phyloP scores from a whole-genome alignment of 2,113 vertebrate genomes.

The Leucopsar rothschildi region DNA sequence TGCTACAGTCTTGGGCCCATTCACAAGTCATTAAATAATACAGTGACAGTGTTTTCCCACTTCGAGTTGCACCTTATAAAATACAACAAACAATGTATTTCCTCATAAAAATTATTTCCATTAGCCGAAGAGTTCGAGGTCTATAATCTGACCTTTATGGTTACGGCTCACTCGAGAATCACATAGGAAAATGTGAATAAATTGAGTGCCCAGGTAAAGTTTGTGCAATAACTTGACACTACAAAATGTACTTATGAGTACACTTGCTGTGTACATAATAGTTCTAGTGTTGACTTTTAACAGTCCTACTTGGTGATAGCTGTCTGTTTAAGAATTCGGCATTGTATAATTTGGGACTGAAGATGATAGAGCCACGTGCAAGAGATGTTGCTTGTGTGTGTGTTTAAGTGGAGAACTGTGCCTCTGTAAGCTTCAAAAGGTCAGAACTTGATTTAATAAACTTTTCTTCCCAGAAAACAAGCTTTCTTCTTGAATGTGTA shows the following conservation, averaged over 20 bases:
- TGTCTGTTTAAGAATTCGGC: background rate
- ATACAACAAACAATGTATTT: background rate
- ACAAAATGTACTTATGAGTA: background rate
- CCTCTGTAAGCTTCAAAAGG: background rate
- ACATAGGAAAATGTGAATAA: background rate
- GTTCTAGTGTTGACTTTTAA: background rate
- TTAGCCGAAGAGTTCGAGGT: background rate
- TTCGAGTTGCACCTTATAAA: background rate
- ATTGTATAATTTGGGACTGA: background rate
- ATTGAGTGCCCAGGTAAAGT: background rate
- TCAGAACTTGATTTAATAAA: conserved; percentile 57
- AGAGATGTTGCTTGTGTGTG: background rate
- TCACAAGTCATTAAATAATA: background rate
- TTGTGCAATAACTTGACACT: background rate
- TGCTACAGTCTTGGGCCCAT: background rate
- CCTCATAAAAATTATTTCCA: background rate
- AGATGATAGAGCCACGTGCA: background rate
- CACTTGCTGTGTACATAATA: background rate
- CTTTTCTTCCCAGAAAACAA: conserved; percentile 16
- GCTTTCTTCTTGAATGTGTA: conserved; percentile 19
- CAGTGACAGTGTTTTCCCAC: background rate
- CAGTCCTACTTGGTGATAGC: background rate
- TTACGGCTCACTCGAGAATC: background rate
- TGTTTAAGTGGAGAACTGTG: background rate
- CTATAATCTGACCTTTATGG: background rate